Percentiles rank a stretch among this genome's conserved stretches.
phyloP scores from a whole-genome alignment of 2,888 invertebrate genomes.

The Tetanocera ferruginea region DNA sequence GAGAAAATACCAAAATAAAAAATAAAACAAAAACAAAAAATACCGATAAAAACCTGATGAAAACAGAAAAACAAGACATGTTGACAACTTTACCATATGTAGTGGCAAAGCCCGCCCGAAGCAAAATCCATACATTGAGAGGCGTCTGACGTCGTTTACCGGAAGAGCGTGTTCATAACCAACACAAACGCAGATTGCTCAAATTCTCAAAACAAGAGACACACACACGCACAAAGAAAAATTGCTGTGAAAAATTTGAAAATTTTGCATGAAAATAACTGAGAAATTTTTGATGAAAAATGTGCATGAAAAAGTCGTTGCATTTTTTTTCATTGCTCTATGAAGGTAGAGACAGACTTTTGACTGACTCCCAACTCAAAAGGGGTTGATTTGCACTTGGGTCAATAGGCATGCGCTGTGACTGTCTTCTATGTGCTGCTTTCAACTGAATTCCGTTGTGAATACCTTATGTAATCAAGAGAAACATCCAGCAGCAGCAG shows the following conservation, averaged over 20 bases:
- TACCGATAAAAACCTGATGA: conserved; percentile 25
- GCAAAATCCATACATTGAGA: background rate
- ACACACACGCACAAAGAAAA: background rate
- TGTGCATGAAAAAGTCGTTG: background rate
- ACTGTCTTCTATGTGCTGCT: background rate
- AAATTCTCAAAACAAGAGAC: conserved; percentile 16
- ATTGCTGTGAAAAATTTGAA: conserved; percentile 6
- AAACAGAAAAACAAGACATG: conserved; percentile 23
- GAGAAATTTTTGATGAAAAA: conserved; percentile 9
- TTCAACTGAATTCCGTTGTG: background rate
- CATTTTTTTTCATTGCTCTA: conserved; percentile 13
- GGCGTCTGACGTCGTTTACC: background rate
- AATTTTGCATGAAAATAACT: background rate
- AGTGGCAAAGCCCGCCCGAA: background rate
- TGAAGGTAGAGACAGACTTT: conserved; percentile 12
- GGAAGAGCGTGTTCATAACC: background rate
- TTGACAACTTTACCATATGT: conserved; percentile 29
- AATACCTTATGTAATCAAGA: conserved; percentile 1
- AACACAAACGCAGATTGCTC: background rate
- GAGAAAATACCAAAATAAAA: conserved; percentile 24
- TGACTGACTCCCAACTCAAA: background rate
- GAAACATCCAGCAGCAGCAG: background rate
- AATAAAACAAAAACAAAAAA: conserved; percentile 31
- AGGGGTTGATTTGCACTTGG: conserved; percentile 13
- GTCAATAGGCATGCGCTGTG: conserved; percentile 10